Base-by-base conservation (phyloP, 2,113 vertebrate genomes). In the Pholis gunnellus region DNA sequence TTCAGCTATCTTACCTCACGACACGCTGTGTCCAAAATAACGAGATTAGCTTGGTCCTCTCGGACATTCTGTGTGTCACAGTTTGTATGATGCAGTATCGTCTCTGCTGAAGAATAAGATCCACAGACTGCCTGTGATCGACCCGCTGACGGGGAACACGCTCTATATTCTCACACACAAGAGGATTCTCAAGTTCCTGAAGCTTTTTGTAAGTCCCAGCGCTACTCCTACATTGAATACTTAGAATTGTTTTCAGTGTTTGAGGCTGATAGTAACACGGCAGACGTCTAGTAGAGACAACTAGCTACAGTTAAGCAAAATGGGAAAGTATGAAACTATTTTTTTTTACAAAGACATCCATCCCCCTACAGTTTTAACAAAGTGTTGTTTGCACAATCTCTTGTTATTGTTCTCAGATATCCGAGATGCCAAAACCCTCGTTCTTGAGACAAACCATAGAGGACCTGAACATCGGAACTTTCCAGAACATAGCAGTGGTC, bases 141-240 rank as follows among this genome's bases (percentile, higher is more conserved):
- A 99, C 93, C 97, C 98, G 0, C 93, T 96, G 82, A 98, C 98
- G 0, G 98, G 98, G 40, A 99, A 99, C 93, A 98, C 98, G 0
- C 95, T 99, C 69, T 99, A 99, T 89, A 99, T 99, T 82, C 96
- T 99, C 79, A 99, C 98, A n/a, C 98, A 99, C 92, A 99, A 99
- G 89, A 96, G 98, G 88, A 99, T 99, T 90, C 97, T 99, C 82
- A 99, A 99, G 92, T 99, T 99, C 92, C 96, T 99, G 87, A 99
- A 99, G 75, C 96, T 99, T 75, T 99, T 99, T 92, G 98, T 99
- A 89, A 97, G 98, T 96, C 2, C 1, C n/a, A 42, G 64, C 25
- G 36, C 36, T n/a, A 20, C n/a, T 34, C 36, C 25, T 18, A 22
- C 36, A 71, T 67, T 40, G 34, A 67, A 27, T 61, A 52, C 64